Evolutionary conservation across 1,140 invertebrate species (phyloP).

Genomic region (Agraylea sexmaculata): DNA sequence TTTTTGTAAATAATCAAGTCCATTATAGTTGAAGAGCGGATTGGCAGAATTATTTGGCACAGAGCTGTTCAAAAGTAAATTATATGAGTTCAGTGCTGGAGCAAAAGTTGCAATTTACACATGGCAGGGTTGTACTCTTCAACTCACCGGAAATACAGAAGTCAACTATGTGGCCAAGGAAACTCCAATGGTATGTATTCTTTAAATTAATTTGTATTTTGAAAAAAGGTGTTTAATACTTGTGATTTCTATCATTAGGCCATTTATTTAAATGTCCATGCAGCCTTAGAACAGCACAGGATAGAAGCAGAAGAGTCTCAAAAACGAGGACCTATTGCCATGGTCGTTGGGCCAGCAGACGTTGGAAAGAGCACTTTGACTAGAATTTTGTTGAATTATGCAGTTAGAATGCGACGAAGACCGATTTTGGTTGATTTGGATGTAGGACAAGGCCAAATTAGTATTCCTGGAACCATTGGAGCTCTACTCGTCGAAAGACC

Average conservation of each 20-base stretch:
- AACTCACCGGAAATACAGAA: conserved; percentile 77
- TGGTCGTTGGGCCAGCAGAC: conserved; percentile 90
- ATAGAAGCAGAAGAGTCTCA: conserved; percentile 63
- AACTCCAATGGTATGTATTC: conserved; percentile 74
- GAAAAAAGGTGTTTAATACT: neutral
- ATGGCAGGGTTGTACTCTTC: conserved; percentile 84
- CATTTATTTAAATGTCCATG: conserved; percentile 91
- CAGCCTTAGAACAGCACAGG: conserved; percentile 82
- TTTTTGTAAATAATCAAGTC: conserved; percentile 8
- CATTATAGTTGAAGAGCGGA: conserved; percentile 65
- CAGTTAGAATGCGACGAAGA: conserved; percentile 69
- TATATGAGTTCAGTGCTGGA: conserved; percentile 80
- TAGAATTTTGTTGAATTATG: conserved; percentile 86
- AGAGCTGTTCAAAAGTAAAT: conserved; percentile 86
- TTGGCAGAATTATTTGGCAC: conserved; percentile 95
- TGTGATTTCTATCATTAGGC: conserved; percentile 25
- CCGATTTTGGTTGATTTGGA: conserved; percentile 94
- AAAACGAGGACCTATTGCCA: conserved; percentile 65
- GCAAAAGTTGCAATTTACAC: conserved; percentile 94
- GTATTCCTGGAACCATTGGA: conserved; percentile 84
- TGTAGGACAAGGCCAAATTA: conserved; percentile 89
- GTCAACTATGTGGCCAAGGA: conserved; percentile 91
- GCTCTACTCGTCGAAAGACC: conserved; percentile 83
- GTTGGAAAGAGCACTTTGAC: conserved; percentile 94
- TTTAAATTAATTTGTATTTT: conserved; percentile 1